Evolutionary conservation across 1,140 invertebrate species (phyloP).

Genomic region (Pseudomyrmex dendroicus): DNA sequence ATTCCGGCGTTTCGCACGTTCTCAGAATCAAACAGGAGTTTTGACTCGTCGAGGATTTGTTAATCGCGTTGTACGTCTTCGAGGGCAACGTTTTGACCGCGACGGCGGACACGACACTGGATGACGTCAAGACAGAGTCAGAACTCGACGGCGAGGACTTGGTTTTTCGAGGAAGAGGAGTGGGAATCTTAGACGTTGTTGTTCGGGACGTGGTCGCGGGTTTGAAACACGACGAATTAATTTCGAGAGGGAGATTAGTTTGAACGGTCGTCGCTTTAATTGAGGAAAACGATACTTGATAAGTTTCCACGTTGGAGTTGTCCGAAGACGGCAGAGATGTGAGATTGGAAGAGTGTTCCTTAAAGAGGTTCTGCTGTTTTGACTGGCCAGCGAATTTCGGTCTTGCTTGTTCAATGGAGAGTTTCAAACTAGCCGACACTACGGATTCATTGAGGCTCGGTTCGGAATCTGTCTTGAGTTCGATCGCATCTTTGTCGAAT

Average conservation of each 20-base stretch:
- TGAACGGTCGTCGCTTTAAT: conserved; percentile 25
- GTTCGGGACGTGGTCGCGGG: conserved; percentile 29
- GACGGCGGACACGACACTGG: conserved; percentile 46
- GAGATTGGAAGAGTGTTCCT: conserved; percentile 48
- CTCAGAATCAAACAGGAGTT: conserved; percentile 37
- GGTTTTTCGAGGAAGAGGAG: conserved; percentile 79
- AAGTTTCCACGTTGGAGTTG: conserved; percentile 9
- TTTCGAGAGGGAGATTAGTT: conserved; percentile 47
- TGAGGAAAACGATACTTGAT: conserved; percentile 33
- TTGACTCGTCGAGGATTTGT: conserved; percentile 42
- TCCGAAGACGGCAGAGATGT: conserved; percentile 13
- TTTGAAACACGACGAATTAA: conserved; percentile 44
- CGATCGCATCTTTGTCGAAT: conserved; percentile 46
- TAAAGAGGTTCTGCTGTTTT: conserved; percentile 45
- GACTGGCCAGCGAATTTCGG: conserved; percentile 18
- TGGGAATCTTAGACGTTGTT: conserved; percentile 80
- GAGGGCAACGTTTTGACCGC: conserved; percentile 46
- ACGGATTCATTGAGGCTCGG: conserved; percentile 47
- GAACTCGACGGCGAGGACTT: conserved; percentile 68
- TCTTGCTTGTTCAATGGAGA: conserved; percentile 28
- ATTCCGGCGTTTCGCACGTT: conserved; percentile 74
- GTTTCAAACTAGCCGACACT: conserved; percentile 18
- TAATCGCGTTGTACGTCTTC: conserved; percentile 38
- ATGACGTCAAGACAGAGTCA: conserved; percentile 52
- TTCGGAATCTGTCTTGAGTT: conserved; percentile 58